Base-by-base conservation (phyloP, 2,888 invertebrate species). In the Brachylomia viminalis region DNA sequence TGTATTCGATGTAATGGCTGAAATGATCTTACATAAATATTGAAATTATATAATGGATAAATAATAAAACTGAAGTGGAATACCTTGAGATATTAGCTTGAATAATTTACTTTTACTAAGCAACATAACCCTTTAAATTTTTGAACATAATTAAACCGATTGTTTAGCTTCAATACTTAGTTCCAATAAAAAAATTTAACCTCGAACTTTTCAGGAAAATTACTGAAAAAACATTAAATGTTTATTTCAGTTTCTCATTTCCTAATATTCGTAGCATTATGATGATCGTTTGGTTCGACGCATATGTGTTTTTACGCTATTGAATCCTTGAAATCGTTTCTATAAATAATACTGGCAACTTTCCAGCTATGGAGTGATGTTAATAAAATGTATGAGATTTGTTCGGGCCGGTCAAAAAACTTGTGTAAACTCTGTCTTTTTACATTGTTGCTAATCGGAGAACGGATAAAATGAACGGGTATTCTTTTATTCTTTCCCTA, bases 311-410 rank as follows among this genome's bases (percentile, higher is more conserved):
- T 89, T 90, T 89, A 89, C 85, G 86, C 88, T 91, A 90, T 89
- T 85, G 87, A 85, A 91, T 92, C 92, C 92, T 92, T 92, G 92
- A 92, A 90, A 91, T 88, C 83, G 73, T 82, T 84, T 87, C 91
- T 90, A 91, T 85, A 88, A 89, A 92, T 92, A 92, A 75, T 27
- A 45, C 89, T 92, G 92, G 92, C 92, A 89, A 47, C 10, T 56
- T 64, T 89, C 92, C 92, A 92, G 87, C 70, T 23, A 82, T 80
- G 87, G 87, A 90, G 88, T 86, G 90, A 87, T 92, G 91, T 88
- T 90, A 91, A 92, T 91, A 92, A 92, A 92, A 91, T 90, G 89
- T 90, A 89, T 87, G 87, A 87, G 89, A 90, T 90, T 90, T 88
- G 84, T 83, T 84, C 84, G 87, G 85, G 77, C 80, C 87, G 90